These are phyloP conservation scores for Sebastes oblongus DNA, from an alignment of 2,797 vertebrate species.

Conservation along the genomic window DNA sequence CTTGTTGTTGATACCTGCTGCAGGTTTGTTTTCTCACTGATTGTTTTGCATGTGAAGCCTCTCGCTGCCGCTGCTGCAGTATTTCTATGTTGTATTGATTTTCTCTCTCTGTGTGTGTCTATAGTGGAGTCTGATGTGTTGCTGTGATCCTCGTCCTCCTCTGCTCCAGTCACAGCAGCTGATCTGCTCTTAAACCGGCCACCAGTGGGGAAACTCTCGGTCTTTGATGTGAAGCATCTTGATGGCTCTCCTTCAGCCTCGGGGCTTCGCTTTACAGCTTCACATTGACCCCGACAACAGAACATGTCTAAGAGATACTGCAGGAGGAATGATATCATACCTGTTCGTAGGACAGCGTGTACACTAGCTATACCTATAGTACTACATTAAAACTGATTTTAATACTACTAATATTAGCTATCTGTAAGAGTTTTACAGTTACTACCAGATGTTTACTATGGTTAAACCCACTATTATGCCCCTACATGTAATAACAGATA, in stretches of 20 bases:
- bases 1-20: neutral
- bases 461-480: neutral
- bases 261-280: conserved; percentile 25
- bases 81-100: conserved; percentile 46
- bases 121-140: neutral
- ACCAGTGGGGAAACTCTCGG: conserved; percentile 8
- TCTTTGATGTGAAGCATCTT: conserved; percentile 61
- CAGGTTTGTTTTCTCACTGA: neutral
- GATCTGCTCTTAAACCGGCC: conserved; percentile 38
- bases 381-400: neutral
- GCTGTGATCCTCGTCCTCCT: conserved; percentile 29
- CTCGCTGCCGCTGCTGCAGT: neutral
- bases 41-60: neutral
- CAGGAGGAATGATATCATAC: neutral
- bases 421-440: neutral
- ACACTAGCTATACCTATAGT: neutral
- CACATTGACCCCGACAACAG: conserved; percentile 30
- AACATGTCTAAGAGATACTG: conserved; percentile 28
- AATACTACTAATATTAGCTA: neutral
- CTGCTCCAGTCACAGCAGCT: conserved; percentile 44
- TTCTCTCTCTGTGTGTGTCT: conserved; percentile 10
- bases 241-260: conserved; percentile 52
- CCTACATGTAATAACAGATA: neutral
- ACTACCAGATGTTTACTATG: neutral
- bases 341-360: neutral